Base-by-base conservation (phyloP, 2,888 invertebrate genomes). In the Phasia obesa region DNA sequence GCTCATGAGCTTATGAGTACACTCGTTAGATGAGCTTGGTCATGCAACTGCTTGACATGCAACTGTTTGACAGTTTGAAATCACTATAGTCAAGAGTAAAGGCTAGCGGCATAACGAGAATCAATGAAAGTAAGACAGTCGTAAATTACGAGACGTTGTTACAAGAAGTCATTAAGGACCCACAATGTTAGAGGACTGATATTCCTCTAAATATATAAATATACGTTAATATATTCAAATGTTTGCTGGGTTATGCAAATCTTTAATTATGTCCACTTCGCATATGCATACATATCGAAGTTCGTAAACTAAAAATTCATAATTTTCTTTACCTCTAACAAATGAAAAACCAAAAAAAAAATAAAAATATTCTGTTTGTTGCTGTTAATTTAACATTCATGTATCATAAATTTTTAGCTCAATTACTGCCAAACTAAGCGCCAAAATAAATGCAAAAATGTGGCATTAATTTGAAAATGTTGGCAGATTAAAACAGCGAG, bases 371-470 rank as follows among this genome's bases (percentile, higher is more conserved):
- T 64, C 60, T 47, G 42, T 38, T 84, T 78, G 70, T 69, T 81
- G 64, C 70, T 70, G 78, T 64, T 78, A 76, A 55, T 65, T 62
- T 78, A 70, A 57, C 60, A 62, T 84, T 84, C 64, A 80, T 71
- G 80, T 80, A 76, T 71, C 73, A 80, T 80, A 80, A 84, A 84
- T 84, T 80, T 86, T 86, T 85, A 86, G 85, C 86, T 85, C 85
- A 86, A 87, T 87, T 87, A 86, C 87, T 85, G 86, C 85, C 85
- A 85, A 86, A 85, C 84, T 84, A 85, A 82, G 86, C 86, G 86
- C 85, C 84, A 80, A 81, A 85, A 84, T 75, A 84, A 85, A 76
- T 70, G 79, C 78, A 81, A 81, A 85, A 84, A 84, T 81, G 79
- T 60, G 73, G 82, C 82, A 83, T 83, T 83, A 83, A 83, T 83